phyloP scores from a whole-genome alignment of 1,140 invertebrate species.

The Drosophila auraria region DNA sequence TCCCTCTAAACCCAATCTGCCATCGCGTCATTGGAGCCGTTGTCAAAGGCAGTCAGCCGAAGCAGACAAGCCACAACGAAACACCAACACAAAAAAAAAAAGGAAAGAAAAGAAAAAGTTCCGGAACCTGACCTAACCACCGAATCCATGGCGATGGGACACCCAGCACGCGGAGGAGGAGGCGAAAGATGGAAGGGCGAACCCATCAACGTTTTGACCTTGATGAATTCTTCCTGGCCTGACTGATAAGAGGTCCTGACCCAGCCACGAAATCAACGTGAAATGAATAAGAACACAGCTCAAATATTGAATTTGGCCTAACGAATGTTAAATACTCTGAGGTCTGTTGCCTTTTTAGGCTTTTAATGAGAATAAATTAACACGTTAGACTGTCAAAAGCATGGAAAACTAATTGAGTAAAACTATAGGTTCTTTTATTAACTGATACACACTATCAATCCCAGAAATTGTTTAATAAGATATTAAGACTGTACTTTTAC shows the following conservation, averaged over 20 bases:
- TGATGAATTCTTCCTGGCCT: conserved; percentile 52
- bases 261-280: conserved; percentile 56
- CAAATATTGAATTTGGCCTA: conserved; percentile 1
- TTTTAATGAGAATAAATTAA: too few species aligned
- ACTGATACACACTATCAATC: background rate
- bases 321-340: conserved; percentile 31
- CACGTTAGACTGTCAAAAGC: background rate
- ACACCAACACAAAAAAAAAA: conserved; percentile 6
- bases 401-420: too few species aligned
- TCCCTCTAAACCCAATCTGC: conserved; percentile 5
- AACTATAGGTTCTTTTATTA: background rate
- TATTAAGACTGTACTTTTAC: too few species aligned
- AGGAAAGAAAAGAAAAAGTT: conserved; percentile 29
- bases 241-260: conserved; percentile 52
- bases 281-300: conserved; percentile 45
- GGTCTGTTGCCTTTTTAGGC: background rate
- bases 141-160: conserved; percentile 25
- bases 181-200: conserved; percentile 12
- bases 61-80: conserved; percentile 41
- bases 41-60: conserved; percentile 55
- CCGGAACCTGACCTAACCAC: conserved; percentile 58
- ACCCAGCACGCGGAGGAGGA: background rate
- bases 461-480: too few species aligned
- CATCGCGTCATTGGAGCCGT: conserved; percentile 54
- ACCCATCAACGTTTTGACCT: conserved; percentile 72